Percentiles rank a stretch among this genome's conserved stretches.
Conservation (phyloP, 2,113 vertebrate species). For the Alethe castanea region DNA sequence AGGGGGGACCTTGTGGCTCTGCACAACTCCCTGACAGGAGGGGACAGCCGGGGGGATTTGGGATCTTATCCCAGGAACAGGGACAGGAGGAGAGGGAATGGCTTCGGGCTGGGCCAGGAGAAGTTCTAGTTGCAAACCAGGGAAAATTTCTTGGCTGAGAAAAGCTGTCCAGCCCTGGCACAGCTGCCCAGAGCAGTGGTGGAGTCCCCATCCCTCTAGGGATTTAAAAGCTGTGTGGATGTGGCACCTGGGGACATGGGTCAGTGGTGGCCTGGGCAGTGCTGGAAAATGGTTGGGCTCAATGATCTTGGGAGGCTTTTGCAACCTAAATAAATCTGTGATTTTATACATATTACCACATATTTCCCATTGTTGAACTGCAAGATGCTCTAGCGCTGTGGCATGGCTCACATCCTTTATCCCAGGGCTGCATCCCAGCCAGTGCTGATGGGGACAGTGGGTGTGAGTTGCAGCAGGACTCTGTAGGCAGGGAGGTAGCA, state of each 20-base stretch:
- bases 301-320: not conserved
- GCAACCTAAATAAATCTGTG: not conserved
- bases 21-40: not conserved
- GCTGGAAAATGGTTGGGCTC: too few species aligned
- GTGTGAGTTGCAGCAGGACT: not conserved
- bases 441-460: not conserved
- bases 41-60: not conserved
- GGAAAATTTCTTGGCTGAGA: fast-evolving
- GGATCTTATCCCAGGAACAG: not conserved
- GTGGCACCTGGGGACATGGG: not conserved
- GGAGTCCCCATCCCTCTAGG: too few species aligned
- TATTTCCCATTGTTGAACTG: not conserved
- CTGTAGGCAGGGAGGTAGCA: not conserved
- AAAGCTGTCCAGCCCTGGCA: fast-evolving
- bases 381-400: not conserved
- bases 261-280: not conserved
- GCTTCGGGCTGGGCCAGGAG: too few species aligned
- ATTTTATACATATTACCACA: not conserved
- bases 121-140: fast-evolving
- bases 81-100: not conserved
- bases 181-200: fast-evolving
- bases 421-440: too few species aligned
- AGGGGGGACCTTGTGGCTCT: not conserved
- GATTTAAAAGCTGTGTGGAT: fast-evolving
- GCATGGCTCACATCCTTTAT: not conserved